phyloP scores from a whole-genome alignment of 2,888 invertebrate species.

The Xanthorhoe spadicearia region DNA sequence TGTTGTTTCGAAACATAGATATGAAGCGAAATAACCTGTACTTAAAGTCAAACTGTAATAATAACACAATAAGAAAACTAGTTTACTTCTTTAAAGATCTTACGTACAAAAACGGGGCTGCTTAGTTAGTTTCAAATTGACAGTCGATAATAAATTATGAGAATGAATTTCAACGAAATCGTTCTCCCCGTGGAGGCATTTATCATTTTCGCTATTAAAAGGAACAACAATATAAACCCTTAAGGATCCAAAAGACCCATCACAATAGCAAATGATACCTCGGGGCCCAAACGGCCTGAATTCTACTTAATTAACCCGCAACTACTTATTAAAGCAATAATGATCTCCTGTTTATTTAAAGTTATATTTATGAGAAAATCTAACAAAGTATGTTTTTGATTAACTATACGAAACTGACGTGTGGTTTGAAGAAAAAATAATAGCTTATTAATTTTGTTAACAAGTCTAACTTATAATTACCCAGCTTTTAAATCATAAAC shows the following conservation, averaged over 20 bases:
- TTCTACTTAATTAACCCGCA: conserved; percentile 80
- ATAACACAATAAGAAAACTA: conserved; percentile 9
- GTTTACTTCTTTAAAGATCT: neutral
- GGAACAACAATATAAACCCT: conserved; percentile 77
- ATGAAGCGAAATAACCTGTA: neutral
- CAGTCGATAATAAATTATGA: conserved; percentile 47
- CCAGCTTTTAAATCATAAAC: neutral
- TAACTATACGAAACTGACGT: neutral
- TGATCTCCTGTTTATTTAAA: conserved; percentile 64
- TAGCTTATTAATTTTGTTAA: conserved; percentile 5
- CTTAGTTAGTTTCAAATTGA: conserved; percentile 33
- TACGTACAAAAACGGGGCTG: neutral
- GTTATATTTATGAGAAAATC: conserved; percentile 46
- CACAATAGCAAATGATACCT: conserved; percentile 83
- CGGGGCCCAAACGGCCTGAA: conserved; percentile 72
- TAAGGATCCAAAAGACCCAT: conserved; percentile 78
- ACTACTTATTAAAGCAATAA: conserved; percentile 75
- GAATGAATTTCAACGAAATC: conserved; percentile 58
- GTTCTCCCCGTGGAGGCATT: conserved; percentile 75
- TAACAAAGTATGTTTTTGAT: conserved; percentile 28
- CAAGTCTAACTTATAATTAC: neutral
- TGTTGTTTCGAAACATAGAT: conserved; percentile 18
- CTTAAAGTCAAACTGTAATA: conserved; percentile 1
- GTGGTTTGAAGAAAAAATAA: neutral
- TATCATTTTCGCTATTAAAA: conserved; percentile 84